Base-by-base conservation (phyloP, 2,797 vertebrate species). In the Manis javanica region DNA sequence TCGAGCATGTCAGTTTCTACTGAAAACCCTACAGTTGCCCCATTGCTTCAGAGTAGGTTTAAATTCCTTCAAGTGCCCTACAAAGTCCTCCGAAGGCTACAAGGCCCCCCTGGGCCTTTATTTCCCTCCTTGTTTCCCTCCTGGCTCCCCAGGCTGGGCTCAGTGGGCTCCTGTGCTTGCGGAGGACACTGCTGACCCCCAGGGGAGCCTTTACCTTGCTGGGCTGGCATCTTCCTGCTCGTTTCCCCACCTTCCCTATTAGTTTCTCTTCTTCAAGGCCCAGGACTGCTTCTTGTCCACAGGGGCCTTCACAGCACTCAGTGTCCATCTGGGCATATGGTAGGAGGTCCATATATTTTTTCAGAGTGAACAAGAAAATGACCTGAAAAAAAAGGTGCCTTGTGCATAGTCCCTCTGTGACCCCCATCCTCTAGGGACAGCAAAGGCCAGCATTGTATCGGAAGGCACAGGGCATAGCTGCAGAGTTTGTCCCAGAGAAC, bases 351-450 rank as follows among this genome's bases (percentile, higher is more conserved):
- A 18, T 34, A 64, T 14, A 77, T 55, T 64, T 63, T 91, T 72
- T 82, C 29, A 21, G 6, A 57, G 42, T 87, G 29, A 69, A 29
- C 23, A 46, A 81, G 87, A 55, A 61, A 81, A 59, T 29, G 7
- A 59, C 63, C 87, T 75, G 10, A 24, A 85, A 57, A 86, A 79
- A 78, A 81, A 16, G 57, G 69, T 74, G 6, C 26, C 55, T 83
- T 23, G 42, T 13, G n/a, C n/a, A 0, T 24, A n/a, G 6, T 49
- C 81, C 55, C 51, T 83, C 92, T 74, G 24, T 53, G 42, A 91
- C 82, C 72, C 75, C 5, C 46, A 91, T 91, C 53, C 89, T 81
- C 39, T 87, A 94, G 29, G 69, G 57, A 89, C 86, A 68, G 68
- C 24, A n/a, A 55, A 82, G 26, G 15, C 49, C 46, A 86, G 42